Base-by-base conservation (phyloP, 2,888 invertebrate genomes). In the Seira musarum region DNA sequence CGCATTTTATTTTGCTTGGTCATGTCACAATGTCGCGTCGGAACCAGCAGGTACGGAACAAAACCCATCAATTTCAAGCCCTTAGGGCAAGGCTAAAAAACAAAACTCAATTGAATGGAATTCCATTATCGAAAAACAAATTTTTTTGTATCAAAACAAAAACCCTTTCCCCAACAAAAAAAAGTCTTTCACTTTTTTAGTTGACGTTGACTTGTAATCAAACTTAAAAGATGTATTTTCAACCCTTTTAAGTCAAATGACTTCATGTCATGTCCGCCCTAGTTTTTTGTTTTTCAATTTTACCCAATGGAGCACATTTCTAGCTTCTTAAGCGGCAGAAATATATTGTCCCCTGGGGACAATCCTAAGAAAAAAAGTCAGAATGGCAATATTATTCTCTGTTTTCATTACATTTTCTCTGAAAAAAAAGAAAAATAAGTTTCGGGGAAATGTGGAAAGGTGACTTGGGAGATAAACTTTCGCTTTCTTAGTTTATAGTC, bases 11-110 rank as follows among this genome's bases (percentile, higher is more conserved):
- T 85, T 92, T 92, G 86, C 88, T 93, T 67, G 94, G 95, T 19
- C 95, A 94, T 89, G 93, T 95, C 68, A 93, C 93, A 0, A 90
- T 95, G 77, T 93, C 94, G 6, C n/a, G n/a, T 89, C 90, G 91
- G 24, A 91, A 92, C 85, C 93, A 95, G 87, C 97, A 98, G 92
- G 96, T 96, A 89, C 87, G 63, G 19, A 30, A 30, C n/a, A 61
- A 64, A 64, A 25, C 30, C 30, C 21, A 63, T 63, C 22, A 21
- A 5, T 22, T 10, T 63, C 35, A 40, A 40, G 66, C 21, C 21
- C 21, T 40, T 46, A 2, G 19, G 35, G 21, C 35, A 35, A 64
- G n/a, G n/a, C n/a, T 64, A 10, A 61, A 61, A 24, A 6, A 15
- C 5, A 66, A 66, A 66, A 46, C 46, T 21, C n/a, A 40, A 21